phyloP scores from a whole-genome alignment of 2,888 invertebrate genomes.

The Dendrolimus houi region DNA sequence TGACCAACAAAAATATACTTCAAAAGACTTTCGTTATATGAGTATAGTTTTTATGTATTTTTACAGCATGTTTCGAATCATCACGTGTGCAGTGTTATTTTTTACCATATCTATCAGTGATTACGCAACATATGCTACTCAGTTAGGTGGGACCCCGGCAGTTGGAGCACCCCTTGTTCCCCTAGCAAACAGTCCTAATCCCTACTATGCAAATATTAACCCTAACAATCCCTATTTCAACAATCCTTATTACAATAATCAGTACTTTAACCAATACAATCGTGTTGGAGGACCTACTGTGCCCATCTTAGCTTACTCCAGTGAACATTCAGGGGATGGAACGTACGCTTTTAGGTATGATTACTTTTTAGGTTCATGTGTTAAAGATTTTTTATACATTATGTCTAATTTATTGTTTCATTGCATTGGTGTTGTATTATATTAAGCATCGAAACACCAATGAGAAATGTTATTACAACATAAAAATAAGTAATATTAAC shows the following conservation, averaged over 20 bases:
- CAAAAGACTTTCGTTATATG: too few relatives aligned
- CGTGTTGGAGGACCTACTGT: conserved; percentile 39
- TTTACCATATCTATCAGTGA: conserved; percentile 14
- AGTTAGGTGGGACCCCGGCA: too few relatives aligned
- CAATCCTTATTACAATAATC: conserved; percentile 24
- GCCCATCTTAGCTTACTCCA: conserved; percentile 72
- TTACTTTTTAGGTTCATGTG: too few relatives aligned
- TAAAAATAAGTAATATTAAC: too few relatives aligned
- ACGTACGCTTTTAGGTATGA: conserved; percentile 72
- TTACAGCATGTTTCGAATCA: conserved; percentile 27
- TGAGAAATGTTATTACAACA: too few relatives aligned
- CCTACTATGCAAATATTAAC: conserved; percentile 8
- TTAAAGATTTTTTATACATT: too few relatives aligned
- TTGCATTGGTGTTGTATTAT: too few relatives aligned
- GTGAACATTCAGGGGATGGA: conserved; percentile 76
- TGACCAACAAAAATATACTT: too few relatives aligned
- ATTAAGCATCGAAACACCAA: too few relatives aligned
- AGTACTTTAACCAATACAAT: conserved; percentile 37
- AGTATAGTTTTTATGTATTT: neutral
- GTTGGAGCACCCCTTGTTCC: too few relatives aligned
- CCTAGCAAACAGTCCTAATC: conserved; percentile 2
- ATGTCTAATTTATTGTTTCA: too few relatives aligned
- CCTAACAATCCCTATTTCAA: conserved; percentile 24
- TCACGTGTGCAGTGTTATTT: conserved; percentile 19
- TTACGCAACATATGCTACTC: too few relatives aligned